phyloP scores from a whole-genome alignment of 1,140 invertebrate genomes.

The Formica exsecta region DNA sequence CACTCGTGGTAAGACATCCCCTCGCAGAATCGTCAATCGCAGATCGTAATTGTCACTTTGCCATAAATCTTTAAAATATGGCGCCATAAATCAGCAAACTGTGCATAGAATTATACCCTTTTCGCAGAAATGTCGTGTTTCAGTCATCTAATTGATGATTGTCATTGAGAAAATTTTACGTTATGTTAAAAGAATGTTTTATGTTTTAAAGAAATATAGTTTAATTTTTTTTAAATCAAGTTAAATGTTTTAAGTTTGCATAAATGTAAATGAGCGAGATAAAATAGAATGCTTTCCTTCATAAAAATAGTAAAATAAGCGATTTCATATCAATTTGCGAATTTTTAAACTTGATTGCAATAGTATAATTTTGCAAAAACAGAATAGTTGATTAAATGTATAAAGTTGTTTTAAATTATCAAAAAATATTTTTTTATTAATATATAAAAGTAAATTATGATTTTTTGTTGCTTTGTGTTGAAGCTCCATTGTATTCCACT shows the following conservation, averaged over 20 bases:
- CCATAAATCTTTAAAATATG: conserved; percentile 20
- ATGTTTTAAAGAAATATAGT: too few species aligned
- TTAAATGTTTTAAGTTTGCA: background rate
- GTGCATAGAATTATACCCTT: background rate
- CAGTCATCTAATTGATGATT: background rate
- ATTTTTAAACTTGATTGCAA: background rate
- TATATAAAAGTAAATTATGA: background rate
- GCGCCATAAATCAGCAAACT: background rate
- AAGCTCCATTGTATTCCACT: background rate
- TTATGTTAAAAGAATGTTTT: too few species aligned
- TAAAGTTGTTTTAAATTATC: background rate
- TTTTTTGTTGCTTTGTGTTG: conserved; percentile 27
- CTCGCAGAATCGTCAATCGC: background rate
- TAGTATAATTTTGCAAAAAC: background rate
- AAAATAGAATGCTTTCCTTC: background rate
- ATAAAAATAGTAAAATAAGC: background rate
- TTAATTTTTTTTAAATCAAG: too few species aligned
- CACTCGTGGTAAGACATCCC: background rate
- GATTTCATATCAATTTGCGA: background rate
- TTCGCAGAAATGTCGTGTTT: background rate
- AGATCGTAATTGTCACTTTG: background rate
- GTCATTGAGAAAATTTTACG: too few species aligned
- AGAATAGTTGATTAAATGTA: background rate
- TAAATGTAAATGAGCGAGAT: background rate
- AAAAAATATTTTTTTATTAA: background rate